Conservation (phyloP, 1,140 invertebrate genomes). For the Agrilus planipennis region DNA sequence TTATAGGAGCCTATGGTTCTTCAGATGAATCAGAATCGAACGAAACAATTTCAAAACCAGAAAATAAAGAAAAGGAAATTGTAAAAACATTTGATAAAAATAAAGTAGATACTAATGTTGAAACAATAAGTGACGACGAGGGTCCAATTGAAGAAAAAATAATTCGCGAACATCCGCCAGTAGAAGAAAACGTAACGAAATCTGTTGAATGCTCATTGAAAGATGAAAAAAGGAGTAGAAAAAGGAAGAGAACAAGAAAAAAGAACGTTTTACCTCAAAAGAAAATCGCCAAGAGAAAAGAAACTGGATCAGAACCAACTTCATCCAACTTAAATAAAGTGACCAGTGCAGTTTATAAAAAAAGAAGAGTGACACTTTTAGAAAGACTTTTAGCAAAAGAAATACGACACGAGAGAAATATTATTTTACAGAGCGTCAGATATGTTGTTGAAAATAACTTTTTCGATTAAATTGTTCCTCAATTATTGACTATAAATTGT, state of each 20-base stretch:
- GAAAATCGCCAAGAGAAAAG: slow-evolving; percentile 8
- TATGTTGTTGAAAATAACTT: slow-evolving; percentile 60
- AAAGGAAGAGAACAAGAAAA: slow-evolving; percentile 7
- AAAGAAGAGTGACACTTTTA: slow-evolving; percentile 32
- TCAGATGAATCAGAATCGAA: too few relatives aligned
- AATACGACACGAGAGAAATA: slow-evolving; percentile 59
- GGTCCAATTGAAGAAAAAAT: slow-evolving; percentile 35
- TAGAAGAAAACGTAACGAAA: neutral
- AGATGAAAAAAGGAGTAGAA: slow-evolving; percentile 4
- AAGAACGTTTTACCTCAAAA: slow-evolving; percentile 6
- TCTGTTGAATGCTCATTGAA: neutral
- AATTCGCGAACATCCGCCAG: slow-evolving; percentile 5
- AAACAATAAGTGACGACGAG: slow-evolving; percentile 24
- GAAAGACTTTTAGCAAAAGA: slow-evolving; percentile 48
- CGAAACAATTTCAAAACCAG: too few relatives aligned
- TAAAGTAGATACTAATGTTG: slow-evolving; percentile 8
- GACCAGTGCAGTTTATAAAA: slow-evolving; percentile 13
- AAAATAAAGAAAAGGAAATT: slow-evolving; percentile 13
- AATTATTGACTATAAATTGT: too few relatives aligned
- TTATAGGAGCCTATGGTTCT: slow-evolving; percentile 41
- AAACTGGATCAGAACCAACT: too few relatives aligned
- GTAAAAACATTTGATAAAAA: slow-evolving; percentile 8
- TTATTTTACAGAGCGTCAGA: slow-evolving; percentile 60
- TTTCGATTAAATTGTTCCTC: too few relatives aligned
- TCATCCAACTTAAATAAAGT: slow-evolving; percentile 9